Percentiles rank a stretch among this genome's conserved stretches.
Evolutionary conservation across 35 echinoderm and acorn worm species (phyloP).

Genomic region (Lytechinus pictus): DNA sequence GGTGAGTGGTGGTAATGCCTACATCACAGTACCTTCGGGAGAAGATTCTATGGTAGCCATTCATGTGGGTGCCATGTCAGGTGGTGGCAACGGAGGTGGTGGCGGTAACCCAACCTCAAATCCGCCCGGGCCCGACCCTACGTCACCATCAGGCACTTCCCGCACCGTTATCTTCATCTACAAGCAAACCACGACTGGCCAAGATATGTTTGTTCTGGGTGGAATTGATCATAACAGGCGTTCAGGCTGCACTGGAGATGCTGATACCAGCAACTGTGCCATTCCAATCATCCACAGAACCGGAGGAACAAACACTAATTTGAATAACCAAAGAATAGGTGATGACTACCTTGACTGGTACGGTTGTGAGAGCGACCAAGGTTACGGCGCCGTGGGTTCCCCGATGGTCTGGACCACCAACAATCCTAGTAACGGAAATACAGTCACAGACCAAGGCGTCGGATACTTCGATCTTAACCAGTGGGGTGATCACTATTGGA

Average conservation of each 20-base stretch:
- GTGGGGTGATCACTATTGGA: slow-evolving; percentile 89
- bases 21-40: slow-evolving; percentile 57
- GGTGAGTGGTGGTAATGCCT: slow-evolving; percentile 73
- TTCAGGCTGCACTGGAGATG: slow-evolving; percentile 30
- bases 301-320: slow-evolving; percentile 54
- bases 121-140: not conserved
- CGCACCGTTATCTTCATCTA: slow-evolving; percentile 82
- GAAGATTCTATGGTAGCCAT: slow-evolving; percentile 83
- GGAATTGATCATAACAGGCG: slow-evolving; percentile 49
- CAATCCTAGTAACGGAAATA: not conserved
- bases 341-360: slow-evolving; percentile 95
- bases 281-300: slow-evolving; percentile 62
- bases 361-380: slow-evolving; percentile 74
- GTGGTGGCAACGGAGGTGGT: slow-evolving; percentile 37
- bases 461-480: slow-evolving; percentile 70
- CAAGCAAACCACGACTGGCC: slow-evolving; percentile 52
- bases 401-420: slow-evolving; percentile 79
- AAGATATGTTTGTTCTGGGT: slow-evolving; percentile 79
- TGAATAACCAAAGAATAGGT: slow-evolving; percentile 58
- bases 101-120: not conserved
- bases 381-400: slow-evolving; percentile 52
- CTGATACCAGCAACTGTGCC: slow-evolving; percentile 54
- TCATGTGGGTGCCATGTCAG: slow-evolving; percentile 64
- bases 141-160: slow-evolving; percentile 12
- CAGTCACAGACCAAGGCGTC: slow-evolving; percentile 60